Base-by-base conservation (phyloP, 2,888 invertebrate genomes). In the Teleogryllus oceanicus region DNA sequence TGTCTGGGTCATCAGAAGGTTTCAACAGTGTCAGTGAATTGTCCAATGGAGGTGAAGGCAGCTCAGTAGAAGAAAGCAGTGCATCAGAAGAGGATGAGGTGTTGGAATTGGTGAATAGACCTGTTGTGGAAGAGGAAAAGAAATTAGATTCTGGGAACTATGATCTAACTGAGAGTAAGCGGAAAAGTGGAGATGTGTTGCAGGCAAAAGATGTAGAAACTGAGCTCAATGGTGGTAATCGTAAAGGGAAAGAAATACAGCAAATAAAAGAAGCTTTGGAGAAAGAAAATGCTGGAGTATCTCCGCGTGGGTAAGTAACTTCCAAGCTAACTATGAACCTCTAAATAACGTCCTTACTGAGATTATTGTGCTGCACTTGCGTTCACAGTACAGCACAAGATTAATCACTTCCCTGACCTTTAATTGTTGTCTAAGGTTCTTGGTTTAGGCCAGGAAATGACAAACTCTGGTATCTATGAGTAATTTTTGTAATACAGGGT, bases 81-180 rank as follows among this genome's bases (percentile, higher is more conserved):
- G 80, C 80, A 74, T 82, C 82, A 20, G 82, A 83, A 77, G 83
- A 83, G 79, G 82, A 82, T 51, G 82, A 81, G 24, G 82, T 82
- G 24, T 81, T 83, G n/a, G 83, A 83, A 51, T 78, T 78, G 13
- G 78, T 77, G 1, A 81, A 84, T 77, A 82, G 81, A 12, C 81
- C 82, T 77, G 84, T 84, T 2, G 84, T 84, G 20, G 90, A 90
- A 80, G 87, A 88, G 78, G 90, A 91, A 81, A 86, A 87, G 74
- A 90, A 90, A 85, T 83, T 91, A 78, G 91, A 91, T 84, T 91
- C 91, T 0, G 91, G 91, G 1, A 89, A 89, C 84, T 91, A 89
- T 84, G 91, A 91, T 75, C 85, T 91, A 83, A 83, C 84, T 1
- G 85, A 85, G 80, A 81, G 74, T 12, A 82, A 75, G 78, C 77